Evolutionary conservation across 2,113 vertebrate genomes (phyloP).

Genomic region (Larimichthys crocea): DNA sequence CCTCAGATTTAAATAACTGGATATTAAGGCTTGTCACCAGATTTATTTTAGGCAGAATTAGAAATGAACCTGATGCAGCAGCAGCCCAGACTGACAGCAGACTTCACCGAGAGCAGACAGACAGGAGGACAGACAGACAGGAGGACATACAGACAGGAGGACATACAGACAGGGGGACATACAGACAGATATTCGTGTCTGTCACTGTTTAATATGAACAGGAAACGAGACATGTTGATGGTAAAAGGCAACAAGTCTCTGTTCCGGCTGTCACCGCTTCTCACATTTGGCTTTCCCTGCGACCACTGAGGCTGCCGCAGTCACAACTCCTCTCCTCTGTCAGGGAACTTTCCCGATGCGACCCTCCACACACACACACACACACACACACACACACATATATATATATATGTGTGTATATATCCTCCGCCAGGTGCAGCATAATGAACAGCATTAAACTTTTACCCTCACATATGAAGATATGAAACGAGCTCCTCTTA

Average conservation of each 20-base stretch:
- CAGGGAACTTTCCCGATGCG: constrained; percentile 43
- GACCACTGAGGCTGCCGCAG: constrained; percentile 47
- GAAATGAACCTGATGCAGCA: not conserved
- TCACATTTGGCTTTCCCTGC: constrained; percentile 4
- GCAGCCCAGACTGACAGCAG: not conserved
- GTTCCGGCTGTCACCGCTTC: constrained; percentile 25
- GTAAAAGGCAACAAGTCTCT: constrained; percentile 72
- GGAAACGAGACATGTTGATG: not conserved
- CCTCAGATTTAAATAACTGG: too few relatives aligned
- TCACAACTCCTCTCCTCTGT: not conserved
- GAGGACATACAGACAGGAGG: not conserved
- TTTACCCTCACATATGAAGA: constrained; percentile 6
- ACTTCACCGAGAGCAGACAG: too few relatives aligned
- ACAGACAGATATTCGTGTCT: not conserved
- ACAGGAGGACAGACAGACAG: not conserved
- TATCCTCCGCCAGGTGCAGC: not conserved
- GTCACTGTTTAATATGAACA: not conserved
- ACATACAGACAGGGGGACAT: not conserved
- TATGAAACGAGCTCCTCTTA: constrained; percentile 58
- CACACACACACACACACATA: not conserved
- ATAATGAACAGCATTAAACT: constrained; percentile 21
- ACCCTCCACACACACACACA: not conserved
- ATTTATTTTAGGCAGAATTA: not conserved
- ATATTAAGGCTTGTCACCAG: not conserved
- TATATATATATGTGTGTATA: not conserved